These are phyloP conservation scores for Apostichopus parvimensis DNA, from an alignment of 35 echinoderm and acorn worm species.

Conservation along the genomic window DNA sequence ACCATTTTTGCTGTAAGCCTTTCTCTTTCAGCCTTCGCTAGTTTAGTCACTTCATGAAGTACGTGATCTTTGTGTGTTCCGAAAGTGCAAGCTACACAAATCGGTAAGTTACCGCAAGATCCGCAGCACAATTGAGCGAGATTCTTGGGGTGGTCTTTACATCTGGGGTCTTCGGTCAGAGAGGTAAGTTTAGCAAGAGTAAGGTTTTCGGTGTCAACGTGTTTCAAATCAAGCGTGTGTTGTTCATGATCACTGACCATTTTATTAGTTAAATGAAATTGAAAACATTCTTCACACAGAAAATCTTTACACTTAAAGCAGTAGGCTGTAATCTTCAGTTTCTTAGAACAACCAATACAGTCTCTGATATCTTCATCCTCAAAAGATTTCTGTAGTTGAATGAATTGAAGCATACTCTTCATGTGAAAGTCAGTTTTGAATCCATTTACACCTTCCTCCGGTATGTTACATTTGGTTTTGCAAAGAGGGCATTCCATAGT, in stretches of 20 bases:
- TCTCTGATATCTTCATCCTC: constrained; percentile 1
- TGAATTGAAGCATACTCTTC: constrained; percentile 30
- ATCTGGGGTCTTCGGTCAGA: constrained; percentile 10
- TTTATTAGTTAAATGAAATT: constrained; percentile 37
- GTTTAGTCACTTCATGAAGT: not conserved
- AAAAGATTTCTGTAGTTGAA: not conserved
- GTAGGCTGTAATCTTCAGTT: not conserved
- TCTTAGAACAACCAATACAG: constrained; percentile 18
- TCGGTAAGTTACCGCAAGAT: constrained; percentile 14
- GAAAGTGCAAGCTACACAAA: constrained; percentile 24
- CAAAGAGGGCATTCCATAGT: not conserved
- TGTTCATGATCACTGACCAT: constrained; percentile 10
- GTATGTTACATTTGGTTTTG: not conserved
- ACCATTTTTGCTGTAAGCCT: not conserved
- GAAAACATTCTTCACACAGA: constrained; percentile 6
- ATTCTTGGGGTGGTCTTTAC: not conserved
- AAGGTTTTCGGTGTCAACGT: constrained; percentile 12
- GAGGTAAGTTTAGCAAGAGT: constrained; percentile 18
- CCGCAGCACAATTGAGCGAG: constrained; percentile 3
- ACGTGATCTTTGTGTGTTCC: constrained; percentile 35
- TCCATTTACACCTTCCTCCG: constrained; percentile 6
- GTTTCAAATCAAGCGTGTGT: not conserved
- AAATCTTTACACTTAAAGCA: constrained; percentile 43
- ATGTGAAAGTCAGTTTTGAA: constrained; percentile 43
- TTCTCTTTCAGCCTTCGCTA: constrained; percentile 19